phyloP scores from a whole-genome alignment of 1,140 invertebrate species.

The Caenorhabditis tropicalis region DNA sequence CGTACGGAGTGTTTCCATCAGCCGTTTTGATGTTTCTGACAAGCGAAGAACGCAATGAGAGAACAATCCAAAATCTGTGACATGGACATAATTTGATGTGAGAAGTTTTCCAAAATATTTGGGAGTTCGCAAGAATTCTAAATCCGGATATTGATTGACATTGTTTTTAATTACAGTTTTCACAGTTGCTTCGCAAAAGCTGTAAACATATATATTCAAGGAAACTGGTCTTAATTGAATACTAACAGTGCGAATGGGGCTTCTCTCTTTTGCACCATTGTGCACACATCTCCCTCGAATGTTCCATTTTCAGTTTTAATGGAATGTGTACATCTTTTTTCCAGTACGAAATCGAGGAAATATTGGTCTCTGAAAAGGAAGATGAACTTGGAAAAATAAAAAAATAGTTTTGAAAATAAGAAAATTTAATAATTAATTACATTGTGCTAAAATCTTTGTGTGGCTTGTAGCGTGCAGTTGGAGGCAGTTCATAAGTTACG shows the following conservation, averaged over 20 bases:
- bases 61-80: neutral
- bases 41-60: neutral
- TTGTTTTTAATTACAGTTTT: neutral
- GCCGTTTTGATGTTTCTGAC: neutral
- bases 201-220: neutral
- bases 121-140: neutral
- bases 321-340: too few species aligned
- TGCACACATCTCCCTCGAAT: too few species aligned
- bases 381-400: too few species aligned
- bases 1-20: neutral
- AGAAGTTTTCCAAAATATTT: neutral
- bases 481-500: neutral
- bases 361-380: too few species aligned
- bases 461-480: neutral
- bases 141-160: neutral
- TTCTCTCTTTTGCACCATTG: too few species aligned
- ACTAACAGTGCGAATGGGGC: neutral
- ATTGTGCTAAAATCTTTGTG: neutral
- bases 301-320: too few species aligned
- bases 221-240: too few species aligned
- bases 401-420: too few species aligned
- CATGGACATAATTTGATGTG: neutral
- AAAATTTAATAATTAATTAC: too few species aligned
- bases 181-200: neutral
- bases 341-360: too few species aligned